Evolutionary conservation across 2,888 invertebrate genomes (phyloP), one percentile per base, ranked within the genome.

Genomic region (Dioctria linearis): DNA sequence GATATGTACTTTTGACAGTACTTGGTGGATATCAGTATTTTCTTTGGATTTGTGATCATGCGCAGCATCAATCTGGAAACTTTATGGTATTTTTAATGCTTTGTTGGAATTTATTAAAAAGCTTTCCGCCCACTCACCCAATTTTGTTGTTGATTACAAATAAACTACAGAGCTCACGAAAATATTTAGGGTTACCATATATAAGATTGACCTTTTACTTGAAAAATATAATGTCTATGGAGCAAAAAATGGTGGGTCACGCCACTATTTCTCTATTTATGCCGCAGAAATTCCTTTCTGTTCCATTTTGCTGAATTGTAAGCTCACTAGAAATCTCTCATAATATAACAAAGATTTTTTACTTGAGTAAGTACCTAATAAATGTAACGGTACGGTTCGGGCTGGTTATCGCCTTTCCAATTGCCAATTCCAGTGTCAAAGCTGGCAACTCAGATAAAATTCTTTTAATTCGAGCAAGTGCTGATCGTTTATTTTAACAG

Each of bases 361-460:
- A 25, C 25, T 25, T 25, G 25, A 25, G 25, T 25, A 25, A 25
- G 25, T 2, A 25, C 25, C 25, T 25, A 25, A 25, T 25, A 25
- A 25, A 25, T 25, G 25, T 25, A 25, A 25, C 25, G 25, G 25
- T 25, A 25, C 25, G 25, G 25, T 25, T 0, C 11, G 59, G 39
- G 65, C 65, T 13, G 40, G 2, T 6, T 11, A 13, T 59, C 25
- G 59, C 59, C 11, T 46, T 46, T 6, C 9, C 49, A 25, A n/a
- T 25, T 6, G 5, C 5, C 25, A 13, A 59, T n/a, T 46, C 43
- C n/a, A 63, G 51, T 46, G n/a, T 46, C 63, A 76, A 25, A 25
- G 46, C 76, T 76, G 76, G 76, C 76, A 76, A 76, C 76, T 46
- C 76, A 63, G 63, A 63, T 63, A 37, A 49, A 40, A 13, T 42